Percentiles rank a stretch among this genome's conserved stretches.
phyloP scores from a whole-genome alignment of 2,113 vertebrate genomes.

The Craseonycteris thonglongyai region DNA sequence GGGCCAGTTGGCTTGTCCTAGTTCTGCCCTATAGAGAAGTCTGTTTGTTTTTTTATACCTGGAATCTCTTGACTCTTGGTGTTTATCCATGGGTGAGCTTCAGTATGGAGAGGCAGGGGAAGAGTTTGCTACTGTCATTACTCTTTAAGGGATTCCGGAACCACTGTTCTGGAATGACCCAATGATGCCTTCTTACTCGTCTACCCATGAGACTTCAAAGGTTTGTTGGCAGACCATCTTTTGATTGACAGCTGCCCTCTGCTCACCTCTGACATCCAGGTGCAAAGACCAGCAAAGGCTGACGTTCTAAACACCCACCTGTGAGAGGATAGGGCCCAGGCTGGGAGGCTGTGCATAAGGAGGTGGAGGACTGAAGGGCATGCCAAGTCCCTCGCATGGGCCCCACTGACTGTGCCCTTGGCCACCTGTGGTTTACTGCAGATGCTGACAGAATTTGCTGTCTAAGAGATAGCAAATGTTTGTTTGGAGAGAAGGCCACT shows the following conservation, averaged over 20 bases:
- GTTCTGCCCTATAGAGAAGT: not conserved
- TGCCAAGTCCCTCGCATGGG: not conserved
- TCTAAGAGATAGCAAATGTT: slow-evolving; percentile 18
- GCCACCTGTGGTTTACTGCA: slow-evolving; percentile 1
- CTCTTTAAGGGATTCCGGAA: not conserved
- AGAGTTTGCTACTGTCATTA: not conserved
- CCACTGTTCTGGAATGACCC: not conserved
- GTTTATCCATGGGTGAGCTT: not conserved
- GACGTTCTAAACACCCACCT: not conserved
- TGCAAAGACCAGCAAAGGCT: not conserved
- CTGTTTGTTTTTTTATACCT: too few relatives aligned
- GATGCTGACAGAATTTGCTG: not conserved
- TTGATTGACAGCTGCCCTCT: not conserved
- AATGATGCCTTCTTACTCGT: not conserved
- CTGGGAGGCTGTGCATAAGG: not conserved
- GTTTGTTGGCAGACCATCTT: not conserved
- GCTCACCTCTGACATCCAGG: not conserved
- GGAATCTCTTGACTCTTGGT: not conserved
- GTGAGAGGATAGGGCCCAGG: not conserved
- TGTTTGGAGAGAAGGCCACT: slow-evolving; percentile 2
- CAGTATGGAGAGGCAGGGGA: not conserved
- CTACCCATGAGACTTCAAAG: not conserved
- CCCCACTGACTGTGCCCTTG: not conserved
- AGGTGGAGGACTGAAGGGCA: not conserved
- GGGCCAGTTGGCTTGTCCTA: not conserved